These are phyloP conservation scores for Morone chrysops DNA, from an alignment of 2,113 vertebrate species.

Conservation along the genomic window DNA sequence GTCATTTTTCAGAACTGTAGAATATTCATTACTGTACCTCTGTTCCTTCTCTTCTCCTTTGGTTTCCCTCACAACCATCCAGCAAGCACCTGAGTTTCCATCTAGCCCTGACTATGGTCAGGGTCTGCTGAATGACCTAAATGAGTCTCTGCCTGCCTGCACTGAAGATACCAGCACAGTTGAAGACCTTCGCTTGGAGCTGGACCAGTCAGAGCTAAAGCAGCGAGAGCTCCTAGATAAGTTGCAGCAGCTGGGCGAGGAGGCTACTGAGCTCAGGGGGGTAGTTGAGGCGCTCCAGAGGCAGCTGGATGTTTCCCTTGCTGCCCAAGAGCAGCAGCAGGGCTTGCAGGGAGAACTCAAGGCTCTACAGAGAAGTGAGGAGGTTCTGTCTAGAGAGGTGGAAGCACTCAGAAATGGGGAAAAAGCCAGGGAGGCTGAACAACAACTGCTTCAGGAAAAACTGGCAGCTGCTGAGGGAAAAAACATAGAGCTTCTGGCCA, in stretches of 20 bases:
- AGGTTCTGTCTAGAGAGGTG: constrained; percentile 78
- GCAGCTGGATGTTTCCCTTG: constrained; percentile 86
- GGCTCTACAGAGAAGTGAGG: constrained; percentile 73
- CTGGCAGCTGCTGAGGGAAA: constrained; percentile 79
- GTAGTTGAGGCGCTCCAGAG: constrained; percentile 87
- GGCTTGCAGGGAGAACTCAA: constrained; percentile 80
- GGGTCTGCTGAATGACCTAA: constrained; percentile 86
- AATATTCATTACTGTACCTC: constrained; percentile 1
- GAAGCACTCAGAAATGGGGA: constrained; percentile 66
- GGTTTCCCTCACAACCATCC: constrained; percentile 15
- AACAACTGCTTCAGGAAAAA: constrained; percentile 77
- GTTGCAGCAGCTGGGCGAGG: constrained; percentile 88
- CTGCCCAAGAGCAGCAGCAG: constrained; percentile 80
- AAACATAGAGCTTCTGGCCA: constrained; percentile 81
- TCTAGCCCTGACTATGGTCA: constrained; percentile 88
- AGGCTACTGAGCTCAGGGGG: constrained; percentile 87
- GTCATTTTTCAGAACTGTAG: constrained; percentile 1
- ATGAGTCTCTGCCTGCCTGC: constrained; percentile 74
- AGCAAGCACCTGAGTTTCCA: constrained; percentile 88
- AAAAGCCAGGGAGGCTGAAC: constrained; percentile 71
- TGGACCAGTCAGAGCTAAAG: constrained; percentile 92
- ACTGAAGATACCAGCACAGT: constrained; percentile 81
- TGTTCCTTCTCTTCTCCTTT: background rate
- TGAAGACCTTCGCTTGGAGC: constrained; percentile 91
- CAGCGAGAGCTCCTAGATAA: constrained; percentile 86